Evolutionary conservation across 2,113 vertebrate species (phyloP).

Genomic region (Scytalopus superciliaris): DNA sequence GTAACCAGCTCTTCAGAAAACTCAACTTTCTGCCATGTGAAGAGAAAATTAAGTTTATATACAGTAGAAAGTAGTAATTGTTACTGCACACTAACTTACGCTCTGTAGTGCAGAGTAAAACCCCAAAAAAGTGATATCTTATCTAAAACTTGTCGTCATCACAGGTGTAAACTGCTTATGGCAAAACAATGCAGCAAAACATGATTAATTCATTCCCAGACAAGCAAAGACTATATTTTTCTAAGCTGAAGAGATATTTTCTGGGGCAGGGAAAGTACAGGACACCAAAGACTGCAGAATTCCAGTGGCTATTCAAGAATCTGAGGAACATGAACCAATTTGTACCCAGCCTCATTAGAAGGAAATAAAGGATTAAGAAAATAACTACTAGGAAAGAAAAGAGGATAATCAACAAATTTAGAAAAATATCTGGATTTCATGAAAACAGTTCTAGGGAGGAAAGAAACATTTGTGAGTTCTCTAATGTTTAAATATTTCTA

Average conservation of each 20-base stretch:
- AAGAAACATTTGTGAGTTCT: not conserved
- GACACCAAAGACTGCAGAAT: not conserved
- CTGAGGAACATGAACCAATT: not conserved
- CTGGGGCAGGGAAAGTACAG: not conserved
- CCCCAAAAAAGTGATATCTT: not conserved
- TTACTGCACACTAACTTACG: not conserved
- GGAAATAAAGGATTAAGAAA: not conserved
- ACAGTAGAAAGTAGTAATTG: not conserved
- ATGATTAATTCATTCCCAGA: not conserved
- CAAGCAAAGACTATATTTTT: not conserved
- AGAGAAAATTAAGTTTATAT: not conserved
- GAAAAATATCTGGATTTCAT: not conserved
- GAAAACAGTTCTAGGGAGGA: not conserved
- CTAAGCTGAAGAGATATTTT: not conserved
- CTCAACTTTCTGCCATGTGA: conserved; percentile 27
- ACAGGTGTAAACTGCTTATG: not conserved
- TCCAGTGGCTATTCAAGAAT: not conserved
- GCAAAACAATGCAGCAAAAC: not conserved
- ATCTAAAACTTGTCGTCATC: not conserved
- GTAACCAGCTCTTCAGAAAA: not conserved
- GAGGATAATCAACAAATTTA: not conserved
- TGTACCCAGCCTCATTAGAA: not conserved
- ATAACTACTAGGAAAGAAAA: not conserved
- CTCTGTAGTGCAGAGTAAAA: not conserved
- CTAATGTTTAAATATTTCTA: not conserved